These are phyloP conservation scores for Agrotis ipsilon DNA, from an alignment of 2,888 invertebrate species.

Conservation along the genomic window DNA sequence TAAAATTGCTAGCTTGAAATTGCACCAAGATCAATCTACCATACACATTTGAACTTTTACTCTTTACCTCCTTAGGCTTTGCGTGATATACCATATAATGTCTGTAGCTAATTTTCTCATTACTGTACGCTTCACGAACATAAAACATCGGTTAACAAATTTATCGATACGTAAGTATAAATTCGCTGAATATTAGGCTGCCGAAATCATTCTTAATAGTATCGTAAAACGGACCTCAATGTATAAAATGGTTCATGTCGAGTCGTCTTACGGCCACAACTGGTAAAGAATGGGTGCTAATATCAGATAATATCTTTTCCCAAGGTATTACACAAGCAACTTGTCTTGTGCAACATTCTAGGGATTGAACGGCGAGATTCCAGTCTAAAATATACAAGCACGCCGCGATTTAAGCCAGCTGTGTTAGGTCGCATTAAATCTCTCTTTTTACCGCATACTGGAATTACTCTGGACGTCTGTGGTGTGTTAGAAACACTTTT, in stretches of 20 bases:
- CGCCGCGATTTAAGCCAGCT: constrained; percentile 55
- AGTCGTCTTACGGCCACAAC: constrained; percentile 23
- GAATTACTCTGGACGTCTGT: constrained; percentile 26
- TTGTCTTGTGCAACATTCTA: constrained; percentile 50
- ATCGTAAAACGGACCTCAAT: not conserved
- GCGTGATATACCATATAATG: constrained; percentile 20
- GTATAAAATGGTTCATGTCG: constrained; percentile 36
- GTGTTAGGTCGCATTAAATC: constrained; percentile 50
- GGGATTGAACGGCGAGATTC: constrained; percentile 53
- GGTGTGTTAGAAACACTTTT: constrained; percentile 18
- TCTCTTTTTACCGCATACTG: constrained; percentile 50
- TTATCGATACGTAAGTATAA: constrained; percentile 7
- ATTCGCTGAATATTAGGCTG: not conserved
- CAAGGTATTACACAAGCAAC: constrained; percentile 59
- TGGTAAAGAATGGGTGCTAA: constrained; percentile 57
- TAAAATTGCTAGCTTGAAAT: not conserved
- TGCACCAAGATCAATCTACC: constrained; percentile 12
- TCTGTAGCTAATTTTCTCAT: constrained; percentile 39
- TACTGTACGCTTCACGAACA: constrained; percentile 14
- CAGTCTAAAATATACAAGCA: constrained; percentile 60
- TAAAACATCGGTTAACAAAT: constrained; percentile 8
- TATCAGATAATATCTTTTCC: constrained; percentile 62
- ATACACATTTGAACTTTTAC: constrained; percentile 12
- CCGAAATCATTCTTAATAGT: constrained; percentile 12
- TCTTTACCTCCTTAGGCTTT: constrained; percentile 22